phyloP scores from a whole-genome alignment of 64 coral and sea anemone genomes.

The Stichodactyla mertensii region DNA sequence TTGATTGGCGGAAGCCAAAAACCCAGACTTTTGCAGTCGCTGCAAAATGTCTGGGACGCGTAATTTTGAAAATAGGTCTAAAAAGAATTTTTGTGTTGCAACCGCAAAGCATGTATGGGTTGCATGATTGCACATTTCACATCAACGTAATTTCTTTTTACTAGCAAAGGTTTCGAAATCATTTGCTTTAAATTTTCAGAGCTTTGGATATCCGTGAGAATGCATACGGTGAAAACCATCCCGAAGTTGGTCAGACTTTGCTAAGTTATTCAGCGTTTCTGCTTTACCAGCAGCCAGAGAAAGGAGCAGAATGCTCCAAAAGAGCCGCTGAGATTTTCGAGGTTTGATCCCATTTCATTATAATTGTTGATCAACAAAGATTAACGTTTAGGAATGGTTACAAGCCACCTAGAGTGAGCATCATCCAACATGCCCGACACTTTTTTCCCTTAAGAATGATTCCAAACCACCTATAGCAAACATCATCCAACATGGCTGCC shows the following conservation, averaged over 20 bases:
- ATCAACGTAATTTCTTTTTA: too few relatives aligned
- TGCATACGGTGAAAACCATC: slow-evolving; percentile 67
- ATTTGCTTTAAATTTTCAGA: slow-evolving; percentile 12
- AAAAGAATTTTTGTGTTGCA: neutral
- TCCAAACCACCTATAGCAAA: too few relatives aligned
- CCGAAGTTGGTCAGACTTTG: slow-evolving; percentile 71
- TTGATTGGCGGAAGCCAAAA: too few relatives aligned
- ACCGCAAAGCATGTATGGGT: neutral
- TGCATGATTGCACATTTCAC: too few relatives aligned
- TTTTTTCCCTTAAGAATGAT: too few relatives aligned
- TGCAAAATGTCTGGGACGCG: too few relatives aligned
- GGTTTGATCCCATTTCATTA: slow-evolving; percentile 10
- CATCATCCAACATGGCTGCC: too few relatives aligned
- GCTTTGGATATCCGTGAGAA: slow-evolving; percentile 70
- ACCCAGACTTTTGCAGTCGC: too few relatives aligned
- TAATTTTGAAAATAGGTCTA: too few relatives aligned
- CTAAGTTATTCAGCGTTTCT: slow-evolving; percentile 66
- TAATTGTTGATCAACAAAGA: neutral
- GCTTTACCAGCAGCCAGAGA: slow-evolving; percentile 9
- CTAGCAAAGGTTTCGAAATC: too few relatives aligned
- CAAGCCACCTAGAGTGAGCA: too few relatives aligned
- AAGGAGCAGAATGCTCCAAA: slow-evolving; percentile 34
- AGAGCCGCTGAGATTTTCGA: slow-evolving; percentile 63
- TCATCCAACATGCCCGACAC: too few relatives aligned
- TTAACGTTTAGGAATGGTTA: neutral